Base-by-base conservation (phyloP, 2,888 invertebrate genomes). In the Eupeodes latifasciatus region DNA sequence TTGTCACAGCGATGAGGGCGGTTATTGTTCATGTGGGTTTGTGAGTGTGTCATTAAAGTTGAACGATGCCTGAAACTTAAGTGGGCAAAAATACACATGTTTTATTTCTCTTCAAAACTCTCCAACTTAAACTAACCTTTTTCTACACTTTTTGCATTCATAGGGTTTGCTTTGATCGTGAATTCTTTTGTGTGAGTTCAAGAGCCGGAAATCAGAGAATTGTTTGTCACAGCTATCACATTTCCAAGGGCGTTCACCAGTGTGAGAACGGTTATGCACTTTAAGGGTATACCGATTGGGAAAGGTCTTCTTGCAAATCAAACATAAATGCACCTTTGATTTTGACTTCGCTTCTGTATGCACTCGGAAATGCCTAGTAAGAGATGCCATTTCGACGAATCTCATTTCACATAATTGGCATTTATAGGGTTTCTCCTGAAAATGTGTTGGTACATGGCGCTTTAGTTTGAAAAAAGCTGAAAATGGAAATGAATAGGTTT, bases 181-280 rank as follows among this genome's bases (percentile, higher is more conserved):
- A 9, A 79, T 5, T 12, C 36, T 66, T 16, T 47, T 74, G 19
- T 83, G 79, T 1, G 83, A 83, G 57, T 83, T 79, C 44, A 79
- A 67, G 2, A 83, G 79, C 1, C 79, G 83, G 53, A 47, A 67
- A 47, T 83, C 79, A 5, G 61, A 61, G 1, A 83, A 79, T 9
- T 27, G 57, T 47, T 79, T 79, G 0, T 44, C 36, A 19, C 83
- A 83, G 6, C 7, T 12, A 9, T 40, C 16, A 62, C 83, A 83
- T 53, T 53, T 47, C 79, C 83, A 83, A 10, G 79, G 83, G 10
- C 83, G 61, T 27, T 83, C 83, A 2, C 74, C 83, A n/a, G 83
- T 74, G 19, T 83, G 83, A 1, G 11, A 34, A n/a, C 83, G 83
- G 3, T n/a, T 83, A n/a, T 83, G 83, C 10, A 83, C 53, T 27